Evolutionary conservation across 2,797 vertebrate genomes (phyloP), one percentile per base, ranked within the genome.

Genomic region (Darevskia nairensis): DNA sequence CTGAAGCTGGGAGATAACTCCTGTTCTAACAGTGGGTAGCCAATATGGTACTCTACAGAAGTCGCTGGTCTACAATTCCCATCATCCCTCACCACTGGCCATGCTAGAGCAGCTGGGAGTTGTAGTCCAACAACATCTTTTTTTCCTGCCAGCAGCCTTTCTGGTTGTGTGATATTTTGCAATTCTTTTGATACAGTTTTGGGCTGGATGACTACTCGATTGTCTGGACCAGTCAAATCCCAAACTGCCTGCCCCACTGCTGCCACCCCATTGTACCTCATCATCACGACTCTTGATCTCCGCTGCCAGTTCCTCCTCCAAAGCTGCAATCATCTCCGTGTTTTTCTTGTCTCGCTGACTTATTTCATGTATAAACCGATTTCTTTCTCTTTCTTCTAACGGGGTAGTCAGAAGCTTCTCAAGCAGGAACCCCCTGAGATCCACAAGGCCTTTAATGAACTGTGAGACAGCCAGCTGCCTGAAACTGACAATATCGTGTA

Each of bases 331-430:
- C 2, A 89, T 0, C 17, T 96, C 92, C 8, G 93, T 92, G 90
- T 96, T 96, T 50, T 91, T 93, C 35, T 46, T 23, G 69, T 94
- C 91, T 55, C 79, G 88, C 32, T 87, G 80, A 13, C 32, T 90
- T 29, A 95, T 86, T 7, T 96, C 90, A 69, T 96, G 88, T 35
- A 96, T 83, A 64, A 94, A 93, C 19, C 82, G 90, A n/a, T 29
- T 83, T 79, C 85, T 96, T 27, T 97, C 94, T 84, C 90, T 92
- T 23, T 98, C 96, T 89, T 98, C 96, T 4, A 91, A 61, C 0
- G 95, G 91, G 76, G 94, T 96, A 21, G 95, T 97, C 90, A 97
- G 90, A 21, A 98, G 94, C 83, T 91, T 97, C 92, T 98, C 97
- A 0, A 97, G 91, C 2, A 96, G 92, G 13, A 97, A 92, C 1